Conservation (phyloP, 1,140 invertebrate genomes). For the Mesaphorura yosii region DNA sequence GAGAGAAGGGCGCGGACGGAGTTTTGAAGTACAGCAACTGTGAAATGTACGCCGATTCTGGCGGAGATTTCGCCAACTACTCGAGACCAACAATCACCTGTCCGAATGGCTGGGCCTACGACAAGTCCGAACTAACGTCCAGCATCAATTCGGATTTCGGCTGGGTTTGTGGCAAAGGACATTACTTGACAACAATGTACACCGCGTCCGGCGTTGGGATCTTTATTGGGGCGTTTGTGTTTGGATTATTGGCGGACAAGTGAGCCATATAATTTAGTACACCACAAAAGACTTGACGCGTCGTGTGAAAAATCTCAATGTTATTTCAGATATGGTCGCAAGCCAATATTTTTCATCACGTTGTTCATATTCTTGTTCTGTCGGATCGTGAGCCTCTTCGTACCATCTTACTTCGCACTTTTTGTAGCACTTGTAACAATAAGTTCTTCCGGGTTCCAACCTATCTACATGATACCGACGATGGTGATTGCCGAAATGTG, state of each 20-base stretch:
- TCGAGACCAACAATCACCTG: background rate
- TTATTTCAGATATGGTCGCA: conserved; percentile 12
- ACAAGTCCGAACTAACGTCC: conserved; percentile 10
- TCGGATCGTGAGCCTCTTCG: conserved; percentile 9
- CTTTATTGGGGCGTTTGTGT: conserved; percentile 18
- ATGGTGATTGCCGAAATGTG: conserved; percentile 17
- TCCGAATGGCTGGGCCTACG: conserved; percentile 21
- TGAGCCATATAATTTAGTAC: too few species aligned
- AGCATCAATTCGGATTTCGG: conserved; percentile 16
- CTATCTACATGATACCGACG: conserved; percentile 9
- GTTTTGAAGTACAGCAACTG: conserved; percentile 12
- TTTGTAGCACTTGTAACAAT: conserved; percentile 6
- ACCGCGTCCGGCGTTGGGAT: conserved; percentile 11
- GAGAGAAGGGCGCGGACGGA: conserved; percentile 13
- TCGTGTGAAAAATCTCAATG: background rate
- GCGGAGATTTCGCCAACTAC: too few species aligned
- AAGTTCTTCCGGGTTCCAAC: conserved; percentile 7
- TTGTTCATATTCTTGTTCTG: conserved; percentile 3
- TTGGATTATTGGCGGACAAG: conserved; percentile 22
- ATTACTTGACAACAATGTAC: conserved; percentile 15
- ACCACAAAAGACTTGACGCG: too few species aligned
- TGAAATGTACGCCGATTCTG: conserved; percentile 5
- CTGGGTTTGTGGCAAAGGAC: conserved; percentile 19
- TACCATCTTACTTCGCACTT: conserved; percentile 1
- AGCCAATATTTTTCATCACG: conserved; percentile 17